Conservation (phyloP, 2,888 invertebrate species). For the Cataglyphis livida region DNA sequence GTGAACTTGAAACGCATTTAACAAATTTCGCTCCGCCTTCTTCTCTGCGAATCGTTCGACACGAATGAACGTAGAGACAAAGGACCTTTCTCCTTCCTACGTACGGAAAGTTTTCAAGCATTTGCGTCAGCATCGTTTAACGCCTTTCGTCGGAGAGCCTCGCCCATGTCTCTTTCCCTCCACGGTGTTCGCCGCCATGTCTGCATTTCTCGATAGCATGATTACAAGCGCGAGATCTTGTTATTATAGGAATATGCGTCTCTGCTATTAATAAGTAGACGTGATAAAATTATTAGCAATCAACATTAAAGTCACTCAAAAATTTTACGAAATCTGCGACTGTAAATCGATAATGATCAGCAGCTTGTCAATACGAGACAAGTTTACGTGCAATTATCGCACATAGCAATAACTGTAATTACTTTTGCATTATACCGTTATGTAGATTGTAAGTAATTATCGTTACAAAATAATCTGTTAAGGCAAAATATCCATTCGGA, state of each 20-base stretch:
- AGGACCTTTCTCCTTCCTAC: constrained; percentile 23
- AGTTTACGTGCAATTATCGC: constrained; percentile 1
- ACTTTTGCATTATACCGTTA: not conserved
- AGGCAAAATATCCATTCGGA: constrained; percentile 6
- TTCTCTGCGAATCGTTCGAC: not conserved
- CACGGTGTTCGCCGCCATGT: not conserved
- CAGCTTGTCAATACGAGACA: not conserved
- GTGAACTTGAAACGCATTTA: not conserved
- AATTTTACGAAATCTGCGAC: not conserved
- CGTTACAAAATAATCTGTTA: not conserved
- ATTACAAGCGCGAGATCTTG: not conserved
- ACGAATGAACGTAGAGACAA: constrained; percentile 7
- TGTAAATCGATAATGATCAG: not conserved
- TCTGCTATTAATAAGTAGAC: not conserved
- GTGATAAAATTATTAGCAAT: not conserved
- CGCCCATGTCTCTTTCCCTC: constrained; percentile 22
- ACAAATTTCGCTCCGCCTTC: not conserved
- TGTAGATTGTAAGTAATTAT: not conserved
- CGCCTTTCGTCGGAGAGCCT: constrained; percentile 35
- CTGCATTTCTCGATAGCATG: not conserved
- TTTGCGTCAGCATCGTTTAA: constrained; percentile 30
- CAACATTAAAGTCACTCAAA: not conserved
- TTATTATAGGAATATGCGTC: not conserved
- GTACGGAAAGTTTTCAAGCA: constrained; percentile 32
- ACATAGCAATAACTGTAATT: not conserved